Evolutionary conservation across 2,888 invertebrate species (phyloP).

Genomic region (Chydorus sphaericus): DNA sequence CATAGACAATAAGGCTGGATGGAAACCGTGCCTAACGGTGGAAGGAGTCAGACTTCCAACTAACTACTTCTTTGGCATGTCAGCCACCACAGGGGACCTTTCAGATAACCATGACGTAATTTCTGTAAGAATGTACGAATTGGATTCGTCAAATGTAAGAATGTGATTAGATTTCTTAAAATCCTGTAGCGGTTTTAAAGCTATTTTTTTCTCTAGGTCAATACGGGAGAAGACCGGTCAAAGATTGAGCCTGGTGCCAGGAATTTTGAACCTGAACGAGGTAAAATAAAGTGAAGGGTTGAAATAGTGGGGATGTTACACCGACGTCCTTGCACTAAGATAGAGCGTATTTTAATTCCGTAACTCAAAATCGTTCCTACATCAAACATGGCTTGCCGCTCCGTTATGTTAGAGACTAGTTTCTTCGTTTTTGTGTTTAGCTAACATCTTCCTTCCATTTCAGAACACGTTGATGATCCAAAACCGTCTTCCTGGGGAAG

Average conservation of each 20-base stretch:
- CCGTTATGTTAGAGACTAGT: neutral
- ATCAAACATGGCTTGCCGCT: neutral
- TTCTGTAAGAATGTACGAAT: constrained; percentile 78
- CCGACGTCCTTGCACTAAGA: no score
- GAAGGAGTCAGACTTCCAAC: constrained; percentile 82
- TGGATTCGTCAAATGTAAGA: constrained; percentile 53
- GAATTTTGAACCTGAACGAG: constrained; percentile 76
- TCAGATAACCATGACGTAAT: constrained; percentile 92
- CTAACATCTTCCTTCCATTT: neutral
- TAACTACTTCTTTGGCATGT: constrained; percentile 84
- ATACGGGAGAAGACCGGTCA: constrained; percentile 49
- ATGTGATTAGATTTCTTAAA: neutral
- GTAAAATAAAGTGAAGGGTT: constrained; percentile 30
- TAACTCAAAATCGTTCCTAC: neutral
- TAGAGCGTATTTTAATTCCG: neutral
- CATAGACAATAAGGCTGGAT: constrained; percentile 76
- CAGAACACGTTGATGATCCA: constrained; percentile 72
- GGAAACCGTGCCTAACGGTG: constrained; percentile 86
- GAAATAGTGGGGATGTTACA: no score
- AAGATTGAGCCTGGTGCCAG: constrained; percentile 75
- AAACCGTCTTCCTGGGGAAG: constrained; percentile 76
- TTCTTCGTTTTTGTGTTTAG: neutral
- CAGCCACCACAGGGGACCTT: constrained; percentile 93
- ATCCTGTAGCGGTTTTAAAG: neutral
- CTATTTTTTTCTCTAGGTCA: neutral